phyloP scores from a whole-genome alignment of 53 echinoderm and acorn worm genomes.

The Astropecten irregularis region DNA sequence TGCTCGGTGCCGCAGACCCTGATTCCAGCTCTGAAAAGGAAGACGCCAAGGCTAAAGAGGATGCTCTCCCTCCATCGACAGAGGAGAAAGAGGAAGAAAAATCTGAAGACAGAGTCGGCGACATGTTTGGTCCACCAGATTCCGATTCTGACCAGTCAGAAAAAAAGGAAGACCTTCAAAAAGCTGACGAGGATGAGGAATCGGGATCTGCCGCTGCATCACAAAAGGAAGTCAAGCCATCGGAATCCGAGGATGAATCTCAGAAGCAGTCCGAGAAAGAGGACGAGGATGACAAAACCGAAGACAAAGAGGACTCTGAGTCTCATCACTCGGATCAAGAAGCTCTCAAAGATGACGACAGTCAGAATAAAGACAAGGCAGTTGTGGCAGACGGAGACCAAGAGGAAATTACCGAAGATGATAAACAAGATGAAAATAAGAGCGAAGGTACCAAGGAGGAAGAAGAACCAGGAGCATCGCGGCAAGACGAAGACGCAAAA shows the following conservation, averaged over 20 bases:
- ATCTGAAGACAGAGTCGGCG: not conserved
- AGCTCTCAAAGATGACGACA: no score
- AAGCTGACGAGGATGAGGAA: conserved; percentile 17
- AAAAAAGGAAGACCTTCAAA: not conserved
- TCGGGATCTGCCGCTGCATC: no score
- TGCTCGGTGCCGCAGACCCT: no score
- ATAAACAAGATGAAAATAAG: no score
- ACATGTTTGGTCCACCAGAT: not conserved
- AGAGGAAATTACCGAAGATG: no score
- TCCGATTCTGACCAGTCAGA: not conserved
- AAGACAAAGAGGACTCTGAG: not conserved
- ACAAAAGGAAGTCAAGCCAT: not conserved
- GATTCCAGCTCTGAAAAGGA: no score
- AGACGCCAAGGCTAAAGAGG: not conserved
- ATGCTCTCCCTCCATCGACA: no score
- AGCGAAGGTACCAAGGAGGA: no score
- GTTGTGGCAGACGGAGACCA: no score
- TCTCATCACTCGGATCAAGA: no score
- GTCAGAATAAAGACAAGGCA: no score
- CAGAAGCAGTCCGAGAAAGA: not conserved
- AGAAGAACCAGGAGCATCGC: not conserved
- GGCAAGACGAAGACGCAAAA: not conserved
- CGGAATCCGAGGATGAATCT: not conserved
- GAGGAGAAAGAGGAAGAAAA: not conserved
- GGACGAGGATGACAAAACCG: not conserved